These are phyloP conservation scores for Catharus bicknelli DNA, from an alignment of 2,113 vertebrate genomes.

Conservation along the genomic window DNA sequence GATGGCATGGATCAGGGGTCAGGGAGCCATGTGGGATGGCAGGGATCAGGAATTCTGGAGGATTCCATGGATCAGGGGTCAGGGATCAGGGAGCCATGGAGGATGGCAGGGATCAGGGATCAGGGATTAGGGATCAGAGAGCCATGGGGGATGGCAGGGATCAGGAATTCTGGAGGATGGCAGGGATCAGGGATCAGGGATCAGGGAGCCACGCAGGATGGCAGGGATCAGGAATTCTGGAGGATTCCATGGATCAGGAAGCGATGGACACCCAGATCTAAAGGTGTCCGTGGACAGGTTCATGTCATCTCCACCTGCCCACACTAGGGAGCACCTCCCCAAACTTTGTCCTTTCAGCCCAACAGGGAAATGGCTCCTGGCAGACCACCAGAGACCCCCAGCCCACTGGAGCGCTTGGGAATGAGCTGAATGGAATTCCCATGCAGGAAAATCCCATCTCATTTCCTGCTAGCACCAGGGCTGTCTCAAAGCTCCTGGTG, in stretches of 20 bases:
- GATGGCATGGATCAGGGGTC: too few species aligned
- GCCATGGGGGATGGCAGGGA: too few species aligned
- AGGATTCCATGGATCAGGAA: neutral
- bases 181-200: too few species aligned
- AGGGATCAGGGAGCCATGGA: too few species aligned
- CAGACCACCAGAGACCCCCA: rapidly evolving
- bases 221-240: too few species aligned
- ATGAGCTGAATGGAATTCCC: rapidly evolving
- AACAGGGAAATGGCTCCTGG: rapidly evolving
- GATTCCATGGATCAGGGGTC: too few species aligned
- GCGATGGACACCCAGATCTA: rapidly evolving
- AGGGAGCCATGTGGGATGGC: neutral
- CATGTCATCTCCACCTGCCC: too few species aligned
- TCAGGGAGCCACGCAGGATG: too few species aligned
- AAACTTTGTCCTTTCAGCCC: rapidly evolving
- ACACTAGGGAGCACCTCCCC: neutral
- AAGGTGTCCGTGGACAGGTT: neutral
- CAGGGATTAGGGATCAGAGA: neutral
- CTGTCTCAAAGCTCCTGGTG: rapidly evolving
- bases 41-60: too few species aligned
- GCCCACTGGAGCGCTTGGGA: rapidly evolving
- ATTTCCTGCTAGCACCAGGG: neutral
- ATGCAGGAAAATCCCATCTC: rapidly evolving
- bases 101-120: too few species aligned
- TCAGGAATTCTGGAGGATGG: too few species aligned